Evolutionary conservation across 2,113 vertebrate genomes (phyloP).

Genomic region (Pterophyllum scalare): DNA sequence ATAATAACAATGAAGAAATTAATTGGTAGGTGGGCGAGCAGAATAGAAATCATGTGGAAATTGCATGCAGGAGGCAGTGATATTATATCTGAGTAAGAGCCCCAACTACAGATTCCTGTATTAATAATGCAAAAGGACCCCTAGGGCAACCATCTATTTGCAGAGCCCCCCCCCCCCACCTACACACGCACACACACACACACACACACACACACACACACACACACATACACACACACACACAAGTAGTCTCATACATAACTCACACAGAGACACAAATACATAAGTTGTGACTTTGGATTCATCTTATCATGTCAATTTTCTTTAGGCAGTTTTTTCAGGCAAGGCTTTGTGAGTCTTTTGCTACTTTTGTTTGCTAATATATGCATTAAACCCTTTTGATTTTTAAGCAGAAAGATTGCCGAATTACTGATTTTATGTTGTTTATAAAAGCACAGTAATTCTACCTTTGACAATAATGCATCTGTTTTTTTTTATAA

Average conservation of each 20-base stretch:
- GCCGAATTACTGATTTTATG: slow-evolving; percentile 11
- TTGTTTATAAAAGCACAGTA: neutral
- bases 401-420: slow-evolving; percentile 27
- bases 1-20: slow-evolving; percentile 64
- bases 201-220: too few relatives aligned
- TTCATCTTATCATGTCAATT: slow-evolving; percentile 34
- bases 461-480: neutral
- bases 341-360: slow-evolving; percentile 24
- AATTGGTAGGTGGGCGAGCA: slow-evolving; percentile 63
- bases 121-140: slow-evolving; percentile 80
- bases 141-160: slow-evolving; percentile 73
- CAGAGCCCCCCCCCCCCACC: slow-evolving; percentile 9
- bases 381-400: slow-evolving; percentile 30
- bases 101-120: slow-evolving; percentile 64
- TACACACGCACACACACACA: too few relatives aligned
- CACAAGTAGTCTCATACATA: slow-evolving; percentile 14
- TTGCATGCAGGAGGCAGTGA: slow-evolving; percentile 45
- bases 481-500: slow-evolving; percentile 1
- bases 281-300: slow-evolving; percentile 11
- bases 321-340: slow-evolving; percentile 32
- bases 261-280: slow-evolving; percentile 4
- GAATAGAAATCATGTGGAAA: slow-evolving; percentile 66
- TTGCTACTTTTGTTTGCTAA: slow-evolving; percentile 38
- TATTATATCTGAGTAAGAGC: slow-evolving; percentile 71
- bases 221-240: neutral